Percentiles rank a stretch among this genome's conserved stretches.
Conservation (phyloP, 2,888 invertebrate genomes). For the Teinopalpus imperialis region DNA sequence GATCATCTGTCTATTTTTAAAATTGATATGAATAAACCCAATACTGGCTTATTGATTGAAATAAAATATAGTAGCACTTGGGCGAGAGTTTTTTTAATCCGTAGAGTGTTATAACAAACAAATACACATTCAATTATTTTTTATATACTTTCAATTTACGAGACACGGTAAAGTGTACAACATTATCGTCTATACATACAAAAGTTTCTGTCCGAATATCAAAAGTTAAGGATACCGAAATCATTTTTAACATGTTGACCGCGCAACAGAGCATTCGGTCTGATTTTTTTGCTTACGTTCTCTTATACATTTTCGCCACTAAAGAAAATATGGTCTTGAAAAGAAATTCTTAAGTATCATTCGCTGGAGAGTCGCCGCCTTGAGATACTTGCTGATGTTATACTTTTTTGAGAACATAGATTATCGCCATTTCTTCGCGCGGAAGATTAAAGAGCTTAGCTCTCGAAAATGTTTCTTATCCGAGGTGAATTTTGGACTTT, state of each 20-base stretch:
- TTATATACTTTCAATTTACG: too few relatives aligned
- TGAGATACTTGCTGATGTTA: slow-evolving; percentile 21
- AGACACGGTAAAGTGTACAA: too few relatives aligned
- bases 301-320: background rate
- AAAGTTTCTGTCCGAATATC: background rate
- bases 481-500: background rate
- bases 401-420: slow-evolving; percentile 21
- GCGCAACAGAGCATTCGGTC: background rate
- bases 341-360: slow-evolving; percentile 21
- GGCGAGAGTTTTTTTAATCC: too few relatives aligned
- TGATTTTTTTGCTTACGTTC: slow-evolving; percentile 1
- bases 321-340: slow-evolving; percentile 6
- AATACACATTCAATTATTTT: too few relatives aligned
- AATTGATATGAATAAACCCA: too few relatives aligned
- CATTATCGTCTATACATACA: background rate
- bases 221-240: background rate
- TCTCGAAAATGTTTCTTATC: slow-evolving; percentile 3
- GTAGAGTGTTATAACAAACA: too few relatives aligned
- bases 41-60: too few relatives aligned
- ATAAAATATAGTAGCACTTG: too few relatives aligned
- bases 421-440: slow-evolving; percentile 19
- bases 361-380: slow-evolving; percentile 16
- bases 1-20: too few relatives aligned
- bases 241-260: background rate
- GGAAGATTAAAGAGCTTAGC: slow-evolving; percentile 15